Evolutionary conservation across 2,888 invertebrate species (phyloP), one percentile per base, ranked within the genome.

Genomic region (Caenorhabditis panamensis): DNA sequence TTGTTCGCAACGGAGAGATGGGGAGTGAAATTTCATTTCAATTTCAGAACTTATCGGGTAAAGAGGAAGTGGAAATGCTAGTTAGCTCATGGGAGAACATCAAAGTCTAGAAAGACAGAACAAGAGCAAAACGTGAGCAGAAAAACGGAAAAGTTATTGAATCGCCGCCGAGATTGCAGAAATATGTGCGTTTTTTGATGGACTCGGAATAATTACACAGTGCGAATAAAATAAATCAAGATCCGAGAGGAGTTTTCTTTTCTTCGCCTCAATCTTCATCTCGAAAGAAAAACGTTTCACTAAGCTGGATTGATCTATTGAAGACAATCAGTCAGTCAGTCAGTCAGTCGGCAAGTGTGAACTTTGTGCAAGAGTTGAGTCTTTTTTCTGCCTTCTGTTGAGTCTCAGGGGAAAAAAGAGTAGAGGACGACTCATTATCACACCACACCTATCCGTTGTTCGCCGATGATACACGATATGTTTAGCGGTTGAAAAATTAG

Each of bases 131-230:
- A 20, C 37, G 24, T 31, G 9, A 31, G 9, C 4, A 31, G 31
- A 31, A 31, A 72, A 53, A 51, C 51, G 18, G 20, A 18, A 49
- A 49, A 63, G 72, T 72, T 56, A 58, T 72, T 63, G 56, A 28
- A 49, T 56, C 44, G 26, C 36, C 47, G 56, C 20, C 6, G 41
- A 36, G 18, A 53, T 37, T 11, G 44, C 9, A 20, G 24, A 59
- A 31, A n/a, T 26, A 68, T 68, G 49, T 51, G 59, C 69, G 69
- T 69, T 61, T 59, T 69, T 69, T 53, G 54, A 71, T 62, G 72
- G 53, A 44, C 49, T 22, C 58, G 53, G 54, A 36, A 63, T 72
- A 72, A 72, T 72, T 72, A 72, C 72, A 72, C 72, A 63, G 59
- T 59, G 59, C 59, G 13, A 59, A 59, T 63, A 36, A 63, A 59